These are phyloP conservation scores for Mormyrops attenuatus DNA, from an alignment of 2,797 vertebrate species.

Conservation along the genomic window DNA sequence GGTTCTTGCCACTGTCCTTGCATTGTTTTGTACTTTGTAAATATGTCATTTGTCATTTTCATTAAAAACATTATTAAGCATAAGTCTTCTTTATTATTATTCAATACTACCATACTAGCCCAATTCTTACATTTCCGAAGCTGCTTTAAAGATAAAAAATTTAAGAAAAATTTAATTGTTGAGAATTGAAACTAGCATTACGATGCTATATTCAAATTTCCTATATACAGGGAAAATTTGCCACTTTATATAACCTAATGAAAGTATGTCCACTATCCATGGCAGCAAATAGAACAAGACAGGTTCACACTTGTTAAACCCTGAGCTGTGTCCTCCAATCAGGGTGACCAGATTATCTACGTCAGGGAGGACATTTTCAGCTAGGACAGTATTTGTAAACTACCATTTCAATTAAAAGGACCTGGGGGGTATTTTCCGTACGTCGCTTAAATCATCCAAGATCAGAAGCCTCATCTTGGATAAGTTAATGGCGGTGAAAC, in stretches of 20 bases:
- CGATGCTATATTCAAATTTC: neutral
- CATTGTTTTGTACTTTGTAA: conserved; percentile 9
- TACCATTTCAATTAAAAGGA: neutral
- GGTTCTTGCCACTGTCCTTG: neutral
- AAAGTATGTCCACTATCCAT: neutral
- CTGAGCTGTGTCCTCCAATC: neutral
- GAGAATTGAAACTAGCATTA: neutral
- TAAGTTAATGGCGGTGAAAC: no score
- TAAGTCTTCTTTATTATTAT: neutral
- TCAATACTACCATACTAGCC: neutral
- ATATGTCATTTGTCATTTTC: neutral
- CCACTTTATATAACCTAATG: neutral
- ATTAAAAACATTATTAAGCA: neutral
- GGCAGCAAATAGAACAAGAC: neutral
- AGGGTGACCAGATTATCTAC: neutral
- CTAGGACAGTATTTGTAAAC: neutral
- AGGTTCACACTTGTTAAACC: neutral
- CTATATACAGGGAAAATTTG: neutral
- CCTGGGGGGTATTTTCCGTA: neutral
- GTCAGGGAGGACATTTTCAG: neutral
- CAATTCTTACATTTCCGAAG: neutral
- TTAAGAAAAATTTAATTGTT: neutral
- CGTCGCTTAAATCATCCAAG: no score
- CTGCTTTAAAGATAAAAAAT: neutral
- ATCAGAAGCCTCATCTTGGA: no score